Evolutionary conservation across 2,888 invertebrate genomes (phyloP), one percentile per base, ranked within the genome.

Genomic region (Apamea epomidion): DNA sequence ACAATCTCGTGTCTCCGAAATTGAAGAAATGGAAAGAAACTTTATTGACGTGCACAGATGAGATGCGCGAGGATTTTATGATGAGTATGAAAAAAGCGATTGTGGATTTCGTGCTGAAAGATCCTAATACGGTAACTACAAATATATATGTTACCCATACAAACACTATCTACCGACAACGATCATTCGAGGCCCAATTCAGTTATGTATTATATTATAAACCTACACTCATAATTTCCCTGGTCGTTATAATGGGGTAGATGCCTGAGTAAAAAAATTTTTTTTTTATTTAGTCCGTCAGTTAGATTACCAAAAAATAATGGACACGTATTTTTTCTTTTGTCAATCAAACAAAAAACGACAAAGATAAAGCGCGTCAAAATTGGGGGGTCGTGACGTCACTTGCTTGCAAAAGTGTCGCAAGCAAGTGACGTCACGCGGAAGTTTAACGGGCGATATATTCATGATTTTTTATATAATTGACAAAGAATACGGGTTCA

Each of bases 41-140:
- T 1, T 91, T 98, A 32, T 94, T 97, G 4, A 94, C 97, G 58
- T 97, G 98, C 76, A 97, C 98, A 0, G 97, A 98, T 80, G 99
- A 99, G 93, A 98, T 99, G 94, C 98, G 98, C 88, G 98, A 98
- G 84, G 99, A 99, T 91, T 99, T 99, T 92, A 97, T 98, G 93
- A 97, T 98, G 93, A 98, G 98, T 84, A 98, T 99, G 92, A 99
- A 99, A 93, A 99, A 99, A 93, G 98, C 99, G 0, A 98, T 99
- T 75, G 98, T 99, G 0, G 99, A 99, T 95, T 99, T 99, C 93
- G 99, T 99, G 0, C 96, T 99, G 8, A 98, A 98, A 91, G 98
- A 99, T 95, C 98, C 98, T 0, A 96, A 95, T 85, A 96, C 95
- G 95, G 97, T 96, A 87, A 18, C 25, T 65, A 62, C 4, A 71